phyloP scores from a whole-genome alignment of 2,113 vertebrate genomes.

The Nansenia antarctica region DNA sequence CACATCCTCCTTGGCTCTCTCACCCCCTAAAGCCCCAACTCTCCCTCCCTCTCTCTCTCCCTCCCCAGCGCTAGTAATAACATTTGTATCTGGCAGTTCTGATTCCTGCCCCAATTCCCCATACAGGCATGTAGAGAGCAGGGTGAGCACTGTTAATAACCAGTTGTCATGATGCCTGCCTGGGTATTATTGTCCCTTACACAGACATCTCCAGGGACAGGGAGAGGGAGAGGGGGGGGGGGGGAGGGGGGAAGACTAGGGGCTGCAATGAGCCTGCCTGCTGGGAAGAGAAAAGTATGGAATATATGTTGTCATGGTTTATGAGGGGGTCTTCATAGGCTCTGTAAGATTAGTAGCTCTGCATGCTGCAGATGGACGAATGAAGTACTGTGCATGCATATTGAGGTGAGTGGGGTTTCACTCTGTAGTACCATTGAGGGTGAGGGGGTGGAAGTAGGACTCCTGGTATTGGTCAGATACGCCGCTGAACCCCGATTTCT shows the following conservation, averaged over 20 bases:
- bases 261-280: background rate
- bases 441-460: constrained; percentile 85
- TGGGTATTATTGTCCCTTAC: constrained; percentile 36
- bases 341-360: background rate
- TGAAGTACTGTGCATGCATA: too few relatives aligned
- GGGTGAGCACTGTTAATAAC: constrained; percentile 14
- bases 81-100: constrained; percentile 25
- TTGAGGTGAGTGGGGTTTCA: too few relatives aligned
- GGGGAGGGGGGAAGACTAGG: constrained; percentile 8
- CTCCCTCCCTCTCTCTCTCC: background rate
- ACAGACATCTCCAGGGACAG: constrained; percentile 37
- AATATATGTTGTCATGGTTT: too few relatives aligned
- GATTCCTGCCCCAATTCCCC: constrained; percentile 21
- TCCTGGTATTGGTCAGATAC: constrained; percentile 85
- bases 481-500: constrained; percentile 68
- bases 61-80: background rate
- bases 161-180: constrained; percentile 11
- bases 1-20: background rate
- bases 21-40: background rate
- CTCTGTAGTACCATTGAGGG: constrained; percentile 83
- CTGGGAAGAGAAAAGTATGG: background rate
- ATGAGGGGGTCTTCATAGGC: background rate
- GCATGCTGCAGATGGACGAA: too few relatives aligned
- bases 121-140: constrained; percentile 2
- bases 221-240: background rate